Evolutionary conservation across 2,113 vertebrate species (phyloP).

Genomic region (Halichoeres trimaculatus): DNA sequence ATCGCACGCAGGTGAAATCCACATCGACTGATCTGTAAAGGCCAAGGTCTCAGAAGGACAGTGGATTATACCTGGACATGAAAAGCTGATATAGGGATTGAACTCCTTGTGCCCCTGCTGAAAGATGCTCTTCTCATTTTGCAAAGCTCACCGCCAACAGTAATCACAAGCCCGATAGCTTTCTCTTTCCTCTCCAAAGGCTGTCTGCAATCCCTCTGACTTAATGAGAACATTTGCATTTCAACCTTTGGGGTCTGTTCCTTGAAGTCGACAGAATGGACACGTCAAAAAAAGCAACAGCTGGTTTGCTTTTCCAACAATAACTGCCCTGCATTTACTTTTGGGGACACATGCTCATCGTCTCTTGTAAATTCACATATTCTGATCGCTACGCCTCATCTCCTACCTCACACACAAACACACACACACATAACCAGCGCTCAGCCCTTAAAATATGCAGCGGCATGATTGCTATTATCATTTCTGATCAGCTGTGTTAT

Average conservation of each 20-base stretch:
- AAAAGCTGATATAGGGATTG: constrained; percentile 60
- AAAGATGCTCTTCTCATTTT: constrained; percentile 63
- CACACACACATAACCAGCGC: constrained; percentile 24
- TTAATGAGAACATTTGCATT: constrained; percentile 75
- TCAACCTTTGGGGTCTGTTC: constrained; percentile 59
- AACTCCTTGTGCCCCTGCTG: constrained; percentile 56
- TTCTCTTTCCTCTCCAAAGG: constrained; percentile 44
- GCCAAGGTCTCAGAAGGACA: constrained; percentile 70
- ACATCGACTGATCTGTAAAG: constrained; percentile 55
- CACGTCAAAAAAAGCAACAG: constrained; percentile 47
- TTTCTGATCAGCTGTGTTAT: constrained; percentile 81
- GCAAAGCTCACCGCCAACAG: constrained; percentile 50
- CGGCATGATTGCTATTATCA: constrained; percentile 82
- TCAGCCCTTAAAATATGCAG: constrained; percentile 75
- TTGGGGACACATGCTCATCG: constrained; percentile 38
- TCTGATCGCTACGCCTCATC: constrained; percentile 29
- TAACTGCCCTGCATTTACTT: constrained; percentile 34
- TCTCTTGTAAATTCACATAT: constrained; percentile 40
- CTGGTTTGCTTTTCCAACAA: constrained; percentile 36
- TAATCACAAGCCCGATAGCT: constrained; percentile 57
- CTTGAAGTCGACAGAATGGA: constrained; percentile 52
- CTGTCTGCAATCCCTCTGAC: constrained; percentile 51
- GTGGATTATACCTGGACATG: constrained; percentile 56
- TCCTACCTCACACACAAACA: constrained; percentile 22
- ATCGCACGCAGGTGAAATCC: constrained; percentile 35